phyloP scores from a whole-genome alignment of 1,140 invertebrate genomes.

The Globodera ellingtonae region DNA sequence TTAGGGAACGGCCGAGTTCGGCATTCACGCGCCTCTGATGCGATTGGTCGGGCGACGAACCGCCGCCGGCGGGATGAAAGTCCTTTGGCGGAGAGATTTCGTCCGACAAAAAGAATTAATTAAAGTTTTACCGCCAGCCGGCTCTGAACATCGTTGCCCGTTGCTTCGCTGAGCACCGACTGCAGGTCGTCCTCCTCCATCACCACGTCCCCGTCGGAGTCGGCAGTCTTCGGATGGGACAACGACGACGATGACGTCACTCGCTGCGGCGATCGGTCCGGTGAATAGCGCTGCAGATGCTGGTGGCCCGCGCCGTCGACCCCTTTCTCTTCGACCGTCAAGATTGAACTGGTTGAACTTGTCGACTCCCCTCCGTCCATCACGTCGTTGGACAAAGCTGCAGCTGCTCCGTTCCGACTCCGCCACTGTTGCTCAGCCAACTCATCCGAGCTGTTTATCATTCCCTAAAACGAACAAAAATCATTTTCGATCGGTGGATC shows the following conservation, averaged over 20 bases:
- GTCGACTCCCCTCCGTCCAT: conserved; percentile 30
- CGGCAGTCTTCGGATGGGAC: conserved; percentile 14
- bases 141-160: not conserved
- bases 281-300: too few relatives aligned
- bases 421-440: not conserved
- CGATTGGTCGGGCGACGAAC: not conserved
- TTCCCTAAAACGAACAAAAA: too few relatives aligned
- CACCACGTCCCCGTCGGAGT: conserved; percentile 16
- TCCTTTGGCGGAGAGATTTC: not conserved
- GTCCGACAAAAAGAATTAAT: not conserved
- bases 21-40: conserved; percentile 27
- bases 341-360: conserved; percentile 14
- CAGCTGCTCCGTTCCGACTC: not conserved
- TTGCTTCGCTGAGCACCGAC: conserved; percentile 42
- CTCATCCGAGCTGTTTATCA: too few relatives aligned
- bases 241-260: not conserved
- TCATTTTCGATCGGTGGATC: too few relatives aligned
- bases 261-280: not conserved
- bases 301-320: conserved; percentile 30
- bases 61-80: not conserved
- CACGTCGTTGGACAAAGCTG: conserved; percentile 1
- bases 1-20: conserved; percentile 25
- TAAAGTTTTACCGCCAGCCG: not conserved
- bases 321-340: conserved; percentile 10
- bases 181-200: conserved; percentile 49